Conservation (phyloP, 2,888 invertebrate genomes). For the Pseudanteris insignis region DNA sequence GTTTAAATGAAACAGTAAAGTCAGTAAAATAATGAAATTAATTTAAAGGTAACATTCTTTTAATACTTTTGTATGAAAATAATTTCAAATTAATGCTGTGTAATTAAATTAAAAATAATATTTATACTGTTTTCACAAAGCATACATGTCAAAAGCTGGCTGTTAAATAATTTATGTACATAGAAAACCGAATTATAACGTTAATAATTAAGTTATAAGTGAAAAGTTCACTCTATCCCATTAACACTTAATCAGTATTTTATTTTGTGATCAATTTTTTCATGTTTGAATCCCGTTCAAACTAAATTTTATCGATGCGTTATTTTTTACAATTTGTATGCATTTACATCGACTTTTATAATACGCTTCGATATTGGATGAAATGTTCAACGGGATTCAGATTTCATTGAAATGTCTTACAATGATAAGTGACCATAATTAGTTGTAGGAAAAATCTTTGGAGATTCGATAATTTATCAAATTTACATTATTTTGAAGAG, state of each 20-base stretch:
- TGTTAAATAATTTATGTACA: conserved; percentile 36
- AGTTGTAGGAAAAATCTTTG: too few relatives aligned
- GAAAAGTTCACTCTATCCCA: conserved; percentile 14
- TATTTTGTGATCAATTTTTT: conserved; percentile 21
- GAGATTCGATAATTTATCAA: too few relatives aligned
- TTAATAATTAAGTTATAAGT: conserved; percentile 35
- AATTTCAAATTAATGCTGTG: too few relatives aligned
- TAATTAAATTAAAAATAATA: too few relatives aligned
- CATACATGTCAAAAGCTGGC: conserved; percentile 16
- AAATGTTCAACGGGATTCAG: conserved; percentile 16
- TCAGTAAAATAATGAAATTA: too few relatives aligned
- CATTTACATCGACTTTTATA: conserved; percentile 24
- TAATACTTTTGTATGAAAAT: too few relatives aligned
- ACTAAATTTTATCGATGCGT: conserved; percentile 12
- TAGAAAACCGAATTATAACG: conserved; percentile 20
- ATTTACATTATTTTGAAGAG: too few relatives aligned
- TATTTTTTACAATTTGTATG: conserved; percentile 21
- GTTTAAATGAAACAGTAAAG: too few relatives aligned
- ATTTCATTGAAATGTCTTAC: too few relatives aligned
- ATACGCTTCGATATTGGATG: conserved; percentile 11
- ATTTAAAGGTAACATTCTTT: too few relatives aligned
- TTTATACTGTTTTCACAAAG: too few relatives aligned
- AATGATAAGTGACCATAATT: too few relatives aligned
- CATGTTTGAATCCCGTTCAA: background rate
- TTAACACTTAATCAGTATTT: conserved; percentile 34